Conservation (phyloP, 2,888 invertebrate genomes). For the Lithophane leautieri region DNA sequence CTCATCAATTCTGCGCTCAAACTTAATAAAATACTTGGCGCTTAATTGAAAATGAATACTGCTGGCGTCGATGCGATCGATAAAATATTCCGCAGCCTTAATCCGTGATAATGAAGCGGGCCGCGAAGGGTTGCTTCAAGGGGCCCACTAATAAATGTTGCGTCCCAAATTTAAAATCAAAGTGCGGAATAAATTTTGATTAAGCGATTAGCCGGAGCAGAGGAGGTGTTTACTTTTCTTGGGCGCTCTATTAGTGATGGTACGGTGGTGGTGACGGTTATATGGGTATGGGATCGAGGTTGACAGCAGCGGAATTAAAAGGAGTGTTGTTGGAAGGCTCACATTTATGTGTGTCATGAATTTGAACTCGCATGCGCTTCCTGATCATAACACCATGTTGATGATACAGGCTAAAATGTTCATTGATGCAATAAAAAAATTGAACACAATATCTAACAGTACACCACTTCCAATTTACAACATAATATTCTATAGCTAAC, state of each 20-base stretch:
- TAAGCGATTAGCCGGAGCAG: constrained; percentile 88
- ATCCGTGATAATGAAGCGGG: constrained; percentile 90
- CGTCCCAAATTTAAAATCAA: constrained; percentile 90
- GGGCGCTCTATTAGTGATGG: constrained; percentile 77
- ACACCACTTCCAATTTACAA: constrained; percentile 9
- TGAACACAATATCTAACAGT: not conserved
- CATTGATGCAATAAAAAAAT: too few relatives aligned
- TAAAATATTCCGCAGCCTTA: constrained; percentile 90
- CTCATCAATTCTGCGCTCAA: constrained; percentile 90
- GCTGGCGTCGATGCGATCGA: constrained; percentile 86
- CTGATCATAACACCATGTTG: not conserved
- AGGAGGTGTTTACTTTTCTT: constrained; percentile 88
- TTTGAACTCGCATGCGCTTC: not conserved
- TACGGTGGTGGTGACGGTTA: constrained; percentile 63
- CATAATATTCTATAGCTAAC: constrained; percentile 9
- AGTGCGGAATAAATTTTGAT: constrained; percentile 91
- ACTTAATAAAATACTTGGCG: constrained; percentile 91
- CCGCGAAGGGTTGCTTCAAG: constrained; percentile 88
- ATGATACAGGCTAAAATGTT: not conserved
- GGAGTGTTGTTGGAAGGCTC: not conserved
- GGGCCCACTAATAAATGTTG: constrained; percentile 90
- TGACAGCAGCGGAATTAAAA: constrained; percentile 51
- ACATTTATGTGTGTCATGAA: not conserved
- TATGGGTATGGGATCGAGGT: constrained; percentile 51
- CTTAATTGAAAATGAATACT: constrained; percentile 91